Evolutionary conservation across 2,888 invertebrate species (phyloP).

Genomic region (Periphyllus acericola): DNA sequence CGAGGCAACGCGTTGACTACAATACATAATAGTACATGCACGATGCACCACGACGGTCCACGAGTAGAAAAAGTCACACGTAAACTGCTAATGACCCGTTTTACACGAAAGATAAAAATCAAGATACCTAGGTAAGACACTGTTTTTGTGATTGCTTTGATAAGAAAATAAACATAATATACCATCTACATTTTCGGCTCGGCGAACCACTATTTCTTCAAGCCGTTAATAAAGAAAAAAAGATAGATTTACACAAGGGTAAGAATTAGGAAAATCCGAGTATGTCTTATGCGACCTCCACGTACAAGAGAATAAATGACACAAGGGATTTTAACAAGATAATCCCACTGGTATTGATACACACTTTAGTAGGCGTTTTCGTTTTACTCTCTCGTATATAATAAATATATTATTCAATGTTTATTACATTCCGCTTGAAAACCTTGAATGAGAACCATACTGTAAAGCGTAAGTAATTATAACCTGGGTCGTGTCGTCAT

Average conservation of each 20-base stretch:
- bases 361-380: background rate
- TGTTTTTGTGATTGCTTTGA: background rate
- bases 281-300: background rate
- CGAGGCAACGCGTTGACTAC: background rate
- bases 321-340: background rate
- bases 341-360: background rate
- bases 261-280: background rate
- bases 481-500: slow-evolving; percentile 55
- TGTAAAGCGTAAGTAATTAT: slow-evolving; percentile 55
- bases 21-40: too few relatives aligned
- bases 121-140: background rate
- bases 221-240: background rate
- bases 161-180: background rate
- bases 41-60: background rate
- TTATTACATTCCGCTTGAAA: slow-evolving; percentile 33
- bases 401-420: slow-evolving; percentile 12
- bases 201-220: background rate
- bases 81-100: background rate
- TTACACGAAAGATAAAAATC: background rate
- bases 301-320: background rate
- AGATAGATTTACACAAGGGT: background rate
- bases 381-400: background rate
- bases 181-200: too few relatives aligned
- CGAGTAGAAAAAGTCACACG: too few relatives aligned
- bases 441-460: slow-evolving; percentile 56